Base-by-base conservation (phyloP, 2,888 invertebrate genomes). In the Agelastica alni region DNA sequence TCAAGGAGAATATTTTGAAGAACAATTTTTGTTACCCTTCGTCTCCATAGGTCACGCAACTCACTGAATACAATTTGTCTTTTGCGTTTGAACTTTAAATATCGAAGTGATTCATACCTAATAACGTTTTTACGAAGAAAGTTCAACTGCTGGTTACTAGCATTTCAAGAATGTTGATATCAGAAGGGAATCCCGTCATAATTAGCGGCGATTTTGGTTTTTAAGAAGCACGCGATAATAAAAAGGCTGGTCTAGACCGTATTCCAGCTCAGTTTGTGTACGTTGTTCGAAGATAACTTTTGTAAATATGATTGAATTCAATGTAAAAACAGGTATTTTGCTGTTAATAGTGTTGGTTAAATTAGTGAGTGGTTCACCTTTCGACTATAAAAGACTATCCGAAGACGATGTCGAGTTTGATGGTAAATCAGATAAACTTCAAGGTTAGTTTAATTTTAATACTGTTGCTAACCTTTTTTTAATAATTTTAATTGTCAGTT, bases 321-420 rank as follows among this genome's bases (percentile, higher is more conserved):
- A 22, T 14, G 17, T 17, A 13, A 39, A 39, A 49, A 49, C 54
- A 32, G 30, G 54, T 49, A 54, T 54, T 44, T 14, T 54, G 44
- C 16, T 54, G 37, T 44, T 44, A n/a, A 20, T 54, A 16, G 14
- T 44, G 13, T 4, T 53, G 36, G 17, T 37, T 34, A 18, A 49
- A 3, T 34, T 42, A 13, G 26, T 30, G 17, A 54, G 48, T 39
- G 31, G 49, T 54, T 48, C 44, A 20, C 54, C 54, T 54, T 28
- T 37, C 10, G 4, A 10, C 3, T 17, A 16, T 12, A 22, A 43
- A 42, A 48, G 31, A 37, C 22, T 30, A 13, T n/a, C 34, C 4
- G 31, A 45, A 7, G 28, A 17, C 28, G 17, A 45, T 22, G 9
- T 12, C 20, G 12, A 34, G 14, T n/a, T 34, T 14, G 36, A 16